These are phyloP conservation scores for Trissonchulus sp. DNA, from an alignment of 2,888 invertebrate species.

Conservation along the genomic window DNA sequence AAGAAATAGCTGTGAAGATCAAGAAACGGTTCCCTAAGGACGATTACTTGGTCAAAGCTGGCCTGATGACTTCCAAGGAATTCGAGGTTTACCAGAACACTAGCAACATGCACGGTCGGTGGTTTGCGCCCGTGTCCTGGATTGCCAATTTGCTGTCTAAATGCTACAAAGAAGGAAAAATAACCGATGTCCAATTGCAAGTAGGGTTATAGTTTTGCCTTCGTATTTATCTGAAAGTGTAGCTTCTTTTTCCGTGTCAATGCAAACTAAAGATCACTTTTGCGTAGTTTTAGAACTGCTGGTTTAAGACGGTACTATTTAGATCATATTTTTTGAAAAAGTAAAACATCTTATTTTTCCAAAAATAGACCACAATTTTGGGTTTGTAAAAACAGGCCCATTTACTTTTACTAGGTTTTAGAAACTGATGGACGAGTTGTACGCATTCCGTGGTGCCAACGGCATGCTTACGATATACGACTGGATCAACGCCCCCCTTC, in stretches of 20 bases:
- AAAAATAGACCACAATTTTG: no score
- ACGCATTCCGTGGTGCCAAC: constrained; percentile 24
- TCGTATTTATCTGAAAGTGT: no score
- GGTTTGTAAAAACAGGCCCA: no score
- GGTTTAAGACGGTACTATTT: no score
- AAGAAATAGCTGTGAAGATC: constrained; percentile 29
- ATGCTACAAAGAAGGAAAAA: constrained; percentile 9
- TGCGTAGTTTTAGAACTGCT: no score
- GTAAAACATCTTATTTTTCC: no score
- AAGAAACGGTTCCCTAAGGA: constrained; percentile 29
- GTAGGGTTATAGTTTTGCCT: no score
- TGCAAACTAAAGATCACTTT: no score
- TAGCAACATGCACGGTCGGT: constrained; percentile 7
- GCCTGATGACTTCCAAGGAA: not conserved
- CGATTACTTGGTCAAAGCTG: constrained; percentile 17
- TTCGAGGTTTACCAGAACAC: constrained; percentile 19
- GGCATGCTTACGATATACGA: constrained; percentile 25
- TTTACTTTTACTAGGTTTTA: no score
- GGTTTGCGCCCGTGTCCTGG: constrained; percentile 25
- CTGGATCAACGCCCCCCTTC: constrained; percentile 25
- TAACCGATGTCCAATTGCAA: constrained; percentile 9
- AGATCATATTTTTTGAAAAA: no score
- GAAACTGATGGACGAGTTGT: constrained; percentile 18
- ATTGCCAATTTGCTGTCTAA: constrained; percentile 14
- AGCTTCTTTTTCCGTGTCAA: no score